Base-by-base conservation (phyloP, 2,888 invertebrate species). In the Tuta absoluta region DNA sequence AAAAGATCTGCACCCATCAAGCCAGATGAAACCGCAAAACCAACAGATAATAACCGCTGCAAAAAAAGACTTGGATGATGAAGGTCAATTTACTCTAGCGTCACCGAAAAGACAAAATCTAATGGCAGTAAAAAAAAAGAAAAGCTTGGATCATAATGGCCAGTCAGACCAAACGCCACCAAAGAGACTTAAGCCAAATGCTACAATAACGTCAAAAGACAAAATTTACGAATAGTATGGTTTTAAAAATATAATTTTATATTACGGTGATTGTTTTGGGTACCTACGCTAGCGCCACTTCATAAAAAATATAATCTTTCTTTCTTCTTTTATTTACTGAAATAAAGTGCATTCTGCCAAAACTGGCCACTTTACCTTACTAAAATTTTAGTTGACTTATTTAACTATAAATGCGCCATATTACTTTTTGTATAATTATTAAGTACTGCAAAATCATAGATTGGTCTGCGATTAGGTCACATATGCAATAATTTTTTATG, bases 11-110 rank as follows among this genome's bases (percentile, higher is more conserved):
- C 38, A 38, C 38, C 38, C 38, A 38, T 38, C 38, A 38, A 38
- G 38, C 38, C 38, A 38, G 38, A 38, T 38, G 38, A 38, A 38
- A 38, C 38, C 38, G 38, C 38, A 38, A 38, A 38, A 38, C 38
- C 38, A 38, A 38, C 38, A 38, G 38, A 5, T 10, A 38, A 38
- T 38, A 38, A 38, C 38, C 4, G 38, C 38, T 38, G 8, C 38
- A 38, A 38, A 38, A 38, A 38, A 38, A 38, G 38, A 38, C 38
- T 10, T 38, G 8, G 38, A 38, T 38, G 38, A 38, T 38, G 38
- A 38, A 38, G 11, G 38, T 5, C 38, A 38, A 38, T 10, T 38
- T 38, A 38, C 8, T 38, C 38, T 38, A 38, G 38, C 38, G 8
- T 38, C 38, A 38, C 38, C 38, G 38, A 38, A 38, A 38, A 38